Evolutionary conservation across 2,113 vertebrate genomes (phyloP), one percentile per base, ranked within the genome.

Genomic region (Gila orcuttii): DNA sequence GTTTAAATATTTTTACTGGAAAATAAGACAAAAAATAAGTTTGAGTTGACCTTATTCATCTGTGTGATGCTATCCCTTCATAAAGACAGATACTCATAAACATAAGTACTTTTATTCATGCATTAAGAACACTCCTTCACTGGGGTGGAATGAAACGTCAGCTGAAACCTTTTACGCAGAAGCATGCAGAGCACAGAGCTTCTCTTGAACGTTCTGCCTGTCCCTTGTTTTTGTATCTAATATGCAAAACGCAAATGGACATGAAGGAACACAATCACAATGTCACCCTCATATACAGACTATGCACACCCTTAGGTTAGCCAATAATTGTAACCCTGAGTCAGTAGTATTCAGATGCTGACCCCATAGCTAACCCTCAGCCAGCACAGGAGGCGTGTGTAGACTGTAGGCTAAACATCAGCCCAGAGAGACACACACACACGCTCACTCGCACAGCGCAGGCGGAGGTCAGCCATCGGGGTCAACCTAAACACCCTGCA

Each of bases 291-390:
- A 79, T 42, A 85, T 71, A 28, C 83, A 78, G 62, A 82, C n/a
- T 36, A 88, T 23, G n/a, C 60, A 85, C 50, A 82, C 88, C 77
- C 85, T 78, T 78, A 64, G 17, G 59, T 80, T 84, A 86, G 88
- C 45, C 83, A 89, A 89, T 90, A 90, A 92, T 87, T 91, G 89
- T 91, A 88, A 90, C 89, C 89, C 87, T 87, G 88, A 93, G 89
- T 91, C 86, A 85, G 89, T 83, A 86, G 76, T 60, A 87, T 90
- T 89, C 90, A 90, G 87, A 90, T 50, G 39, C 88, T 91, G 89
- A 93, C 91, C 91, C 89, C 81, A 85, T 89, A 89, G 92, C 89
- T 87, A 90, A 91, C 78, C 89, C 85, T 75, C 86, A 89, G 83
- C 88, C 88, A 84, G 88, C 82, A 89, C 50, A 21, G 91, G 83